Conservation (phyloP, 2,797 vertebrate species). For the Fratercula arctica region DNA sequence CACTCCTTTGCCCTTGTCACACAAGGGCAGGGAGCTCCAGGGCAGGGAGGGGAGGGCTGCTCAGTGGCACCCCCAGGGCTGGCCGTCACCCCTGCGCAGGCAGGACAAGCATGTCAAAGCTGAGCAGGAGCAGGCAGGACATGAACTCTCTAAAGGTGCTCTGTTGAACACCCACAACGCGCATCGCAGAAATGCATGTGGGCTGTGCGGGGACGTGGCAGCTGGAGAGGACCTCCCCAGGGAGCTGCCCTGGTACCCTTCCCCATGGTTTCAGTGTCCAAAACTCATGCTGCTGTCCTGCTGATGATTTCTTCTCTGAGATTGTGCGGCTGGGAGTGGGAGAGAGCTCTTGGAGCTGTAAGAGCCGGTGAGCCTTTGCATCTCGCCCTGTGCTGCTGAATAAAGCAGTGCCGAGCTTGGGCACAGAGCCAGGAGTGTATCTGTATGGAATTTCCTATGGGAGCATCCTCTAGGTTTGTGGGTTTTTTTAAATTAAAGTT, state of each 20-base stretch:
- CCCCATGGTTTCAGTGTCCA: fast-evolving
- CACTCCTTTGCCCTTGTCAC: neutral
- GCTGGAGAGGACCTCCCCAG: neutral
- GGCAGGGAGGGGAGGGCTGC: neutral
- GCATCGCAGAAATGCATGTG: fast-evolving
- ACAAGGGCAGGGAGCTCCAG: neutral
- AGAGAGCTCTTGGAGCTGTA: neutral
- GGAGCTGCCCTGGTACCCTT: neutral
- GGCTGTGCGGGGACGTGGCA: fast-evolving
- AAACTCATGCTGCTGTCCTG: neutral
- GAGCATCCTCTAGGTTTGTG: neutral
- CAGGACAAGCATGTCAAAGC: neutral
- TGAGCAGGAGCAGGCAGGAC: neutral
- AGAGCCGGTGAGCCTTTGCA: neutral
- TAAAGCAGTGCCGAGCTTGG: neutral
- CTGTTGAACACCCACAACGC: neutral
- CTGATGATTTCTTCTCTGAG: neutral
- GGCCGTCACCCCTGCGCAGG: fast-evolving
- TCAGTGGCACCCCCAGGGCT: too few relatives aligned
- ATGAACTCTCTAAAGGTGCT: fast-evolving
- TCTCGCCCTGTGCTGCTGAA: neutral
- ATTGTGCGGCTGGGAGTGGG: neutral
- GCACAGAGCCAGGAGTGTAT: too few relatives aligned
- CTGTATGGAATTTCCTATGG: neutral
- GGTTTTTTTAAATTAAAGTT: neutral